phyloP scores from a whole-genome alignment of 2,113 vertebrate genomes.

The Sylvia atricapilla region DNA sequence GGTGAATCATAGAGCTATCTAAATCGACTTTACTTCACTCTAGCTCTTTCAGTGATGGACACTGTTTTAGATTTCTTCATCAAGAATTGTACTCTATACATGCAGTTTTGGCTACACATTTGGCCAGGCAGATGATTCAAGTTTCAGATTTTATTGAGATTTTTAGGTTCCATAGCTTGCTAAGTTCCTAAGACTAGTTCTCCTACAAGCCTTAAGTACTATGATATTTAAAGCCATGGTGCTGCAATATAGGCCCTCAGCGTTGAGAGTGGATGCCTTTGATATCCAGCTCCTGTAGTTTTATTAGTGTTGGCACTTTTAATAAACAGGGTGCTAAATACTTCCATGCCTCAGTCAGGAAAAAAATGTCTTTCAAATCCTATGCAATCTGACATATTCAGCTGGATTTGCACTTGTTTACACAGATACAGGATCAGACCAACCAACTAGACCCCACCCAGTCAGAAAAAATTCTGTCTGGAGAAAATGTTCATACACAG shows the following conservation, averaged over 20 bases:
- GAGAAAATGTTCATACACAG: background rate
- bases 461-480: background rate
- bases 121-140: background rate
- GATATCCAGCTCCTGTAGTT: background rate
- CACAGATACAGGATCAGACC: background rate
- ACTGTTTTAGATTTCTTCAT: background rate
- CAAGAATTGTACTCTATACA: background rate
- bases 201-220: background rate
- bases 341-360: background rate
- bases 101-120: background rate
- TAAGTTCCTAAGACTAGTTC: background rate
- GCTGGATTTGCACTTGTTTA: background rate
- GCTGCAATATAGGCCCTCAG: background rate
- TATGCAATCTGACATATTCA: background rate
- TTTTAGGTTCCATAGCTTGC: background rate
- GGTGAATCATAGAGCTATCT: background rate
- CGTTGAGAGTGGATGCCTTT: background rate
- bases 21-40: background rate
- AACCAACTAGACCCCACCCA: background rate
- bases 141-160: background rate
- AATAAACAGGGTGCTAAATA: background rate
- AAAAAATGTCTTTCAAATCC: background rate
- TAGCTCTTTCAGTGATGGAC: background rate
- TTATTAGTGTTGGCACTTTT: background rate
- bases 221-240: background rate